Base-by-base conservation (phyloP, 2,797 vertebrate species). In the Manis pentadactyla region DNA sequence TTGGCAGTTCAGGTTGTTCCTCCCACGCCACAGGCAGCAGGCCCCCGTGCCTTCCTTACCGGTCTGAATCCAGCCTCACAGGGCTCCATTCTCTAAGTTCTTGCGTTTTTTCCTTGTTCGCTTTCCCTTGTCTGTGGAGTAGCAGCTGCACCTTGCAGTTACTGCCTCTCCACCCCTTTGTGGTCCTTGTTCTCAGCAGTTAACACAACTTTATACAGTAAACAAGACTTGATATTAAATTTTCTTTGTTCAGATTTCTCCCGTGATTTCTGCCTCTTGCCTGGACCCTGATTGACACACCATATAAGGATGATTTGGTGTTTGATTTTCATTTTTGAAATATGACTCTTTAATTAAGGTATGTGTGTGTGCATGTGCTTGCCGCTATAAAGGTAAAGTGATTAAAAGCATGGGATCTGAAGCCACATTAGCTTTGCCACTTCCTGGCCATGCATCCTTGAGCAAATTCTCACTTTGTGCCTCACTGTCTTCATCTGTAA, bases 271-370 rank as follows among this genome's bases (percentile, higher is more conserved):
- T 53, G 19, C 84, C 61, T 88, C 61, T 85, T 87, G 37, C 31
- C 53, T 83, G 4, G 51, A 63, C 25, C 49, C 51, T 68, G 51
- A 90, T 1, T 68, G 25, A 66, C 29, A 49, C 3, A 68, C 37
- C 14, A 69, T 17, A 61, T 90, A 19, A 53, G n/a, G 29, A 59
- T 14, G 46, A 19, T 75, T 63, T 31, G 39, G 59, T 61, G 29
- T 90, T 87, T 34, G 6, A 46, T 66, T 95, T 90, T 93, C 90
- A 64, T 23, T 90, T 94, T 71, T 31, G 23, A 75, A 92, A 68
- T 12, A 51, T 85, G 71, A 59, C 14, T 37, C 1, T 23, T 64
- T 51, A 31, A 29, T 61, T 68, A 55, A 51, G 46, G 29, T 68
- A 55, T 66, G 8, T 18, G 21, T 21, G 23, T 42, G 9, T 66